Percentiles rank a stretch among this genome's conserved stretches.
phyloP scores from a whole-genome alignment of 2,113 vertebrate species.

The Semicossyphus pulcher region DNA sequence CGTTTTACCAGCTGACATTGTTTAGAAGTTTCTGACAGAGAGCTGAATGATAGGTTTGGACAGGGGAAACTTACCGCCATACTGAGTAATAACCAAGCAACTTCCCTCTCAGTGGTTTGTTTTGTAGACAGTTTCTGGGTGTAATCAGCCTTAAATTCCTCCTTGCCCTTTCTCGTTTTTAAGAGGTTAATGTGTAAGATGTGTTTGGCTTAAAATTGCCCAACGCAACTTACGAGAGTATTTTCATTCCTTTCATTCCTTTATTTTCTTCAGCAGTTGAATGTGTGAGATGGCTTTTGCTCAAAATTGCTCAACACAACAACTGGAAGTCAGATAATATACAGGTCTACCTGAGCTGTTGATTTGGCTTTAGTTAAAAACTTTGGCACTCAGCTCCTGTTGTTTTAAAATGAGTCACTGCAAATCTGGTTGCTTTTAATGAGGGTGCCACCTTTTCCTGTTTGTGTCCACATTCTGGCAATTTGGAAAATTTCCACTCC shows the following conservation, averaged over 20 bases:
- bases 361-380: slow-evolving; percentile 25
- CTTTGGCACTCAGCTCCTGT: slow-evolving; percentile 14
- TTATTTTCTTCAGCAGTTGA: not conserved
- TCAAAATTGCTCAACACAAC: slow-evolving; percentile 26
- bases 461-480: slow-evolving; percentile 35
- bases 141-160: slow-evolving; percentile 58
- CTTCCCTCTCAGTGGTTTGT: slow-evolving; percentile 58
- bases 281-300: slow-evolving; percentile 25
- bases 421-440: slow-evolving; percentile 50
- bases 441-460: slow-evolving; percentile 43
- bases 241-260: too few relatives aligned
- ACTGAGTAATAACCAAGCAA: slow-evolving; percentile 46
- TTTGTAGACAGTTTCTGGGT: slow-evolving; percentile 47
- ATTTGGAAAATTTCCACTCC: slow-evolving; percentile 21
- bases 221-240: slow-evolving; percentile 2
- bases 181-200: slow-evolving; percentile 23
- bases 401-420: slow-evolving; percentile 38
- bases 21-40: slow-evolving; percentile 59
- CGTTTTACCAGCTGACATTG: slow-evolving; percentile 59
- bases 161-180: slow-evolving; percentile 23
- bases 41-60: slow-evolving; percentile 42
- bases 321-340: not conserved
- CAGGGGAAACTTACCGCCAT: slow-evolving; percentile 42
- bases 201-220: slow-evolving; percentile 31
- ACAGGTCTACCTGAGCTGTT: slow-evolving; percentile 10